Evolutionary conservation across 2,113 vertebrate species (phyloP), one percentile per base, ranked within the genome.

Genomic region (Daubentonia madagascariensis): DNA sequence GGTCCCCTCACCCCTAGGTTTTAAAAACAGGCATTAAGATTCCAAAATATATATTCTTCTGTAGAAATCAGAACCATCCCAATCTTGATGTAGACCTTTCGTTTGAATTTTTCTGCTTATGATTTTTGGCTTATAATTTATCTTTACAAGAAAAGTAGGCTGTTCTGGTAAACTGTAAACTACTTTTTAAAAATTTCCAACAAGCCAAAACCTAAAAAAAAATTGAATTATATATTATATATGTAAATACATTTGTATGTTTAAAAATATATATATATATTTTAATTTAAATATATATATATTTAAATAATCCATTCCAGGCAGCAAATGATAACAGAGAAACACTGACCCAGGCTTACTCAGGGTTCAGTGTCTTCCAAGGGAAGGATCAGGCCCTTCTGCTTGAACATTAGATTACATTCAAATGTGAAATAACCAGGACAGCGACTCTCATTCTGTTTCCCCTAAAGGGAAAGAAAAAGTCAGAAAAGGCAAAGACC

Each of bases 131-230:
- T 93, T 76, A 70, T 50, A 40, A 81, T 76, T 73, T 76, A 54
- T 89, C 59, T 79, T 89, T 79, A 61, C 14, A 30, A 86, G 76
- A 12, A 86, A 87, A 91, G 43, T 30, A 75, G 25, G 23, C 30
- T 32, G 0, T 61, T 78, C 40, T 65, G 18, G 14, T 73, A 79
- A 96, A 48, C 57, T 61, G 0, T 67, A 81, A 72, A 32, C 45
- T 63, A 37, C 25, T 61, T 37, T 85, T 75, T 20, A 67, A 80
- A 61, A 63, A 18, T 4, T 52, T 68, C 10, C 23, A 37, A 73
- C 22, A 79, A 57, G 72, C 48, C 22, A 75, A 89, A 92, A 37
- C 28, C 13, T 52, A 89, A 96, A 63, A 87, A 96, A 89, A 93
- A 68, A 7, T 91, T 92, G 12, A 89, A 54, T 61, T 70, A 59